Conservation (phyloP, 92 coral and sea anemone genomes). For the Metridium senile region DNA sequence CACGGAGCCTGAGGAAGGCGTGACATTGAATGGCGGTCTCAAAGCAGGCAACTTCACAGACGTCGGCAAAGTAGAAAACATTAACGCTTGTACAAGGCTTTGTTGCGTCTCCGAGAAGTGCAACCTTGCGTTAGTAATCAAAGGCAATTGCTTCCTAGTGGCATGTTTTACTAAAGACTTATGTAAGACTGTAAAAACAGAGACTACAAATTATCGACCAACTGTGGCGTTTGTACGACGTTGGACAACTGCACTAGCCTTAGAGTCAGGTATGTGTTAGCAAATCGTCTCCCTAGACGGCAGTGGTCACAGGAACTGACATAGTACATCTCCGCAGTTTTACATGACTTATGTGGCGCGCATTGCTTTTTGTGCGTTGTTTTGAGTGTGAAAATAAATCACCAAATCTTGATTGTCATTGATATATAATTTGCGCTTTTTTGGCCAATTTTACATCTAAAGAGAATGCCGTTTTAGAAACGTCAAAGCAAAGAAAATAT, state of each 20-base stretch:
- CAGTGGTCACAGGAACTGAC: no score
- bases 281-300: not conserved
- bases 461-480: no score
- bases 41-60: slow-evolving; percentile 90
- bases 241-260: slow-evolving; percentile 75
- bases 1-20: slow-evolving; percentile 75
- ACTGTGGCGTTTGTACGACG: slow-evolving; percentile 75
- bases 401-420: no score
- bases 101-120: slow-evolving; percentile 96
- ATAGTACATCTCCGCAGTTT: no score
- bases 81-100: slow-evolving; percentile 83
- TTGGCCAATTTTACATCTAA: no score
- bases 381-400: no score
- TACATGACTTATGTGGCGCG: no score
- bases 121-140: slow-evolving; percentile 81
- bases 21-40: slow-evolving; percentile 88
- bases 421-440: no score
- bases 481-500: no score
- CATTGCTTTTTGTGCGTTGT: no score
- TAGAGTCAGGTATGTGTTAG: slow-evolving; percentile 73
- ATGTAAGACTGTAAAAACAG: slow-evolving; percentile 79
- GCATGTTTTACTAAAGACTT: slow-evolving; percentile 77
- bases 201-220: slow-evolving; percentile 80
- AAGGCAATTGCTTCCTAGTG: slow-evolving; percentile 87
- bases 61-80: slow-evolving; percentile 86